Conservation (phyloP, 2,888 invertebrate species). For the Chrysotoxum bicinctum region DNA sequence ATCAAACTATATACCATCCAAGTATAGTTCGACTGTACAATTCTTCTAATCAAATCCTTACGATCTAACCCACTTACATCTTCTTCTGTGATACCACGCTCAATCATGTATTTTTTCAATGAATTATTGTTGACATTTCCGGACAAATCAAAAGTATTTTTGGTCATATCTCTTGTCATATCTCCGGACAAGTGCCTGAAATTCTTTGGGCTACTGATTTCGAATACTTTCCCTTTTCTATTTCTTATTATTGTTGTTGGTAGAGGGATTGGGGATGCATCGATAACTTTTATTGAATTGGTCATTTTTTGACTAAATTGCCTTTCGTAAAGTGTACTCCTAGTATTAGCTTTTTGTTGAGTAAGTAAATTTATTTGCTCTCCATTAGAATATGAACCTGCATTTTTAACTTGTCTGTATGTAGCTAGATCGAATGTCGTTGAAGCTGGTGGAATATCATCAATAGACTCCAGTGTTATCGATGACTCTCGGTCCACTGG, state of each 20-base stretch:
- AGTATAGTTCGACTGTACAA: slow-evolving; percentile 77
- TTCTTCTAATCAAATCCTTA: slow-evolving; percentile 76
- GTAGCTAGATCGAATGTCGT: slow-evolving; percentile 36
- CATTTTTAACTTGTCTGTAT: slow-evolving; percentile 8
- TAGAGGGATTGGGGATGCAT: slow-evolving; percentile 65
- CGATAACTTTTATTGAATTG: not conserved
- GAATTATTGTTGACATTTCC: slow-evolving; percentile 76
- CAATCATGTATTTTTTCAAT: slow-evolving; percentile 78
- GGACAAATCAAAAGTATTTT: slow-evolving; percentile 77
- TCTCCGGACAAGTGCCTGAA: slow-evolving; percentile 78
- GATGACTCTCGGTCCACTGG: not conserved
- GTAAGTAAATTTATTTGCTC: not conserved
- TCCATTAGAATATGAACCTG: not conserved
- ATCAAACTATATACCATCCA: slow-evolving; percentile 75
- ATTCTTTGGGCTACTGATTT: slow-evolving; percentile 77
- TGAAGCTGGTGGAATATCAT: slow-evolving; percentile 60
- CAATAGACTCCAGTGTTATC: slow-evolving; percentile 27
- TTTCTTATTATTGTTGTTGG: slow-evolving; percentile 76
- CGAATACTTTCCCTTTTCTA: slow-evolving; percentile 77
- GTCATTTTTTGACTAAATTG: slow-evolving; percentile 36
- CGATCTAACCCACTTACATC: slow-evolving; percentile 76
- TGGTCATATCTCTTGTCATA: slow-evolving; percentile 77
- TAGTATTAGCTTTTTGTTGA: slow-evolving; percentile 2
- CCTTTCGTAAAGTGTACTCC: slow-evolving; percentile 41
- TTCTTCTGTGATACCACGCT: slow-evolving; percentile 77